Evolutionary conservation across 2,888 invertebrate genomes (phyloP), one percentile per base, ranked within the genome.

Genomic region (Callosobruchus maculatus): DNA sequence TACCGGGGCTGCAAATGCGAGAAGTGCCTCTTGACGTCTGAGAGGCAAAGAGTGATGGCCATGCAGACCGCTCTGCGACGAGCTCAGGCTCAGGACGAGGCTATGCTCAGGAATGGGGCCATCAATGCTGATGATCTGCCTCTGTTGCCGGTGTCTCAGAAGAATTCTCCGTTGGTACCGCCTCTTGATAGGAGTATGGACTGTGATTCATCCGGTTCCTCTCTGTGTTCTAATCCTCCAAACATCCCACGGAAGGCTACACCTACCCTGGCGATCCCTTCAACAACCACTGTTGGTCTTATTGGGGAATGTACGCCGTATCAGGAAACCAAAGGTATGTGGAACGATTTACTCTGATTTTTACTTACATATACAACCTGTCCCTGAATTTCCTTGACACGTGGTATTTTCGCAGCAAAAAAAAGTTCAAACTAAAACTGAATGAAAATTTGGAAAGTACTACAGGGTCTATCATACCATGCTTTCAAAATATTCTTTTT

Each of bases 31-130:
- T 88, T 96, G 74, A 96, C 97, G 0, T 94, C 94, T 0, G 95
- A 96, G 83, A 88, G 97, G 70, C 97, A 97, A 73, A 89, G 94
- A 21, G 94, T 96, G 74, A 97, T 97, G 97, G 97, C 97, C 75
- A 88, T 91, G 83, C 95, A 96, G 88, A 96, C 96, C 26, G 96
- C 96, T 0, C 85, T 94, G 79, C 87, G 95, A 71, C 90, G 97
- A 71, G 95, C 95, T 70, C 94, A 95, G 86, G 94, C 94, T 72
- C 95, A 95, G 88, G 96, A 96, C 84, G 95, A 95, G 85, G 92
- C 92, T 71, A 87, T 84, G 88, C 84, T 85, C 81, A 85, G 86
- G 74, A 81, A 72, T 82, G 81, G 82, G 2, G 76, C 69, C 68
- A 22, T 77, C 82, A 86, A 78, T 82, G 84, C 73, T 68, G 73